These are phyloP conservation scores for Caenorhabditis sp. DNA, from an alignment of 2,888 invertebrate genomes.

Conservation along the genomic window DNA sequence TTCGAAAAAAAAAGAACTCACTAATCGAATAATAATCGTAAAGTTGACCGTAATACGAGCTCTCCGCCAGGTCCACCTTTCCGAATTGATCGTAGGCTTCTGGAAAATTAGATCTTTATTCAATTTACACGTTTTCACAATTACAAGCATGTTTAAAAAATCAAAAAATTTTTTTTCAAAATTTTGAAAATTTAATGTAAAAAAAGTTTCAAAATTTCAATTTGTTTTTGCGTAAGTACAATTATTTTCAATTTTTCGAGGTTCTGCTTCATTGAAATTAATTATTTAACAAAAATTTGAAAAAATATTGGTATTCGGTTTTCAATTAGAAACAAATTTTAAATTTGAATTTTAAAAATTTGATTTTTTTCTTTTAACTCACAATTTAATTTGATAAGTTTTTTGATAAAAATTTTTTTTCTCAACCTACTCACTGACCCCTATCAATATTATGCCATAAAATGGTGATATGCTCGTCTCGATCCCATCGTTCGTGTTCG, in stretches of 20 bases:
- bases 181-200: not conserved
- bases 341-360: not conserved
- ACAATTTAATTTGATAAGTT: not conserved
- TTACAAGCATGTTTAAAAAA: not conserved
- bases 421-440: slow-evolving; percentile 63
- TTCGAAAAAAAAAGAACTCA: slow-evolving; percentile 45
- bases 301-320: too few species aligned
- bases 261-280: too few species aligned
- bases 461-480: slow-evolving; percentile 81
- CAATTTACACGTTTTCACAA: too few species aligned
- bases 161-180: not conserved
- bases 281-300: too few species aligned
- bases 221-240: too few species aligned
- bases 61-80: slow-evolving; percentile 81
- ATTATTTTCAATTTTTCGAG: too few species aligned
- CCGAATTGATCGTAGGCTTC: slow-evolving; percentile 83
- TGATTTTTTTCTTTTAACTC: not conserved
- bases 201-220: not conserved
- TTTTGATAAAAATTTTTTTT: not conserved
- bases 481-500: slow-evolving; percentile 83
- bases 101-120: too few species aligned
- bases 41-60: slow-evolving; percentile 81
- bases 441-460: slow-evolving; percentile 83
- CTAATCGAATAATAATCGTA: slow-evolving; percentile 73
- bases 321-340: too few species aligned